Conservation (phyloP, 2,888 invertebrate species). For the Cephus rjabovi region DNA sequence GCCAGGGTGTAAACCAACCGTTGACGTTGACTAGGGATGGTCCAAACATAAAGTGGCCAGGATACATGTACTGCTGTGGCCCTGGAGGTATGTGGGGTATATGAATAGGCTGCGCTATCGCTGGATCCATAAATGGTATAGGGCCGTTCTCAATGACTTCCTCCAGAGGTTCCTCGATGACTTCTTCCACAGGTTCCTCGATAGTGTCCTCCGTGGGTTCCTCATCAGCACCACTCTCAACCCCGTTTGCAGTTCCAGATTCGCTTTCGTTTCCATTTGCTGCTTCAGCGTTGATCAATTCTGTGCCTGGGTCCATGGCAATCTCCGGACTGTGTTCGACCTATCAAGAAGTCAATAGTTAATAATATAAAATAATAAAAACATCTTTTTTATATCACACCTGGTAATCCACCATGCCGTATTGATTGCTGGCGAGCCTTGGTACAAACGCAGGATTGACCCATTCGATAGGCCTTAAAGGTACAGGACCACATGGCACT, state of each 20-base stretch:
- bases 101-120: constrained; percentile 53
- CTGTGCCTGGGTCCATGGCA: not conserved
- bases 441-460: constrained; percentile 64
- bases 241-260: constrained; percentile 40
- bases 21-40: constrained; percentile 68
- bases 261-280: constrained; percentile 28
- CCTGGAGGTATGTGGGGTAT: constrained; percentile 51
- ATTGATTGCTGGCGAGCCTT: constrained; percentile 53
- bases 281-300: not conserved
- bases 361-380: not conserved
- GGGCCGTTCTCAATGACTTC: constrained; percentile 30
- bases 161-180: constrained; percentile 28
- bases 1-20: constrained; percentile 56
- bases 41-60: constrained; percentile 69
- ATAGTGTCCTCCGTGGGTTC: not conserved
- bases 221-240: constrained; percentile 17
- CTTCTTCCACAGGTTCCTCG: constrained; percentile 25
- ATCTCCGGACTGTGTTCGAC: constrained; percentile 1
- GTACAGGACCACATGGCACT: constrained; percentile 66
- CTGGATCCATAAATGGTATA: constrained; percentile 37
- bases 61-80: constrained; percentile 65
- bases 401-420: constrained; percentile 59
- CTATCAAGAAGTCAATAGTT: not conserved
- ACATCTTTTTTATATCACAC: constrained; percentile 18
- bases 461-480: constrained; percentile 68